Evolutionary conservation across 2,888 invertebrate species (phyloP).

Genomic region (Agonopterix subpropinquella): DNA sequence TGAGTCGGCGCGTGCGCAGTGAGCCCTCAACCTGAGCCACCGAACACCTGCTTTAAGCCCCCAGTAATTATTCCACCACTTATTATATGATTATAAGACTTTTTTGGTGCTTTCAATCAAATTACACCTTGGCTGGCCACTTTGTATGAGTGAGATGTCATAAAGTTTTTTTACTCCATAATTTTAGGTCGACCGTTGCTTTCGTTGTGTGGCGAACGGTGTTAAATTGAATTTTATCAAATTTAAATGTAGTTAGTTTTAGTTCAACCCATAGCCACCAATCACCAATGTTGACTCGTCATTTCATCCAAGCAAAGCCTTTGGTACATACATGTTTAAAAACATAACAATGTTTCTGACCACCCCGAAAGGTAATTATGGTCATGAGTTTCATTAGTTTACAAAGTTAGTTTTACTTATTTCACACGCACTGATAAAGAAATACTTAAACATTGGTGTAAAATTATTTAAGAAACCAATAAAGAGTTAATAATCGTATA

Average conservation of each 20-base stretch:
- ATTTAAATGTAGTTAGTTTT: constrained; percentile 12
- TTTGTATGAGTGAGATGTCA: constrained; percentile 71
- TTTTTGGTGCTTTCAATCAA: constrained; percentile 76
- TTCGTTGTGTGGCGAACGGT: constrained; percentile 45
- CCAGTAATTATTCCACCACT: constrained; percentile 72
- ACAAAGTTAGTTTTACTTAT: too few species aligned
- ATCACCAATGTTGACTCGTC: too few species aligned
- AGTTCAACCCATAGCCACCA: too few species aligned
- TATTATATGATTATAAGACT: constrained; percentile 73
- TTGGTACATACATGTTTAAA: too few species aligned
- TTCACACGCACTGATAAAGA: too few species aligned
- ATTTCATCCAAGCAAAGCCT: too few species aligned
- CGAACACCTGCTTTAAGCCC: constrained; percentile 62
- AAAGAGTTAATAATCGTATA: background rate
- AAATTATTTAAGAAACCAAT: too few species aligned
- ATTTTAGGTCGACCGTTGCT: constrained; percentile 34
- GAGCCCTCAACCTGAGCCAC: constrained; percentile 2
- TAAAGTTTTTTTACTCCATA: constrained; percentile 53
- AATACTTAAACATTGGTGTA: too few species aligned
- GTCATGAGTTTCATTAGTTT: too few species aligned
- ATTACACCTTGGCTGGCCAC: constrained; percentile 71
- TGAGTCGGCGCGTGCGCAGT: constrained; percentile 32
- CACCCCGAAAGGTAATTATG: too few species aligned
- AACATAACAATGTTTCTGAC: too few species aligned
- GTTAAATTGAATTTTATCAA: constrained; percentile 53